These are phyloP conservation scores for Limnodromus scolopaceus DNA, from an alignment of 2,797 vertebrate species.

Conservation along the genomic window DNA sequence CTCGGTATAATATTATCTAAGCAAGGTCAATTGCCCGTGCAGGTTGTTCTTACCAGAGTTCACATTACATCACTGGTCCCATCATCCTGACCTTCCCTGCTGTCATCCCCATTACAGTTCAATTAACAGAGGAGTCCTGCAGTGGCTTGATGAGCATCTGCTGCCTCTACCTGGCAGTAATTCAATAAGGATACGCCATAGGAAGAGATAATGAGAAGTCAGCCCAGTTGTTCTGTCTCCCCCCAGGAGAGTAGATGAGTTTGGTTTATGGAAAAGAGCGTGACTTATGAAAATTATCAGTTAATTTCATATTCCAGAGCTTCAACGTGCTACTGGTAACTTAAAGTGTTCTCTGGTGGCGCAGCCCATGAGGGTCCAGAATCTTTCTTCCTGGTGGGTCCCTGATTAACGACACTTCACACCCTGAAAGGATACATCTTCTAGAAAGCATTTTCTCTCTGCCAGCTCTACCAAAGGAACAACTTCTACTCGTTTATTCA, in stretches of 20 bases:
- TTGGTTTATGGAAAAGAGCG: conserved; percentile 67
- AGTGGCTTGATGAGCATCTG: conserved; percentile 91
- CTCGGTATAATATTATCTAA: conserved; percentile 12
- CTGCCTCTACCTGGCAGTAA: conserved; percentile 88
- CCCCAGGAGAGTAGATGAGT: conserved; percentile 79
- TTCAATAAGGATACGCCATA: conserved; percentile 84
- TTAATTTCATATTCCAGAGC: conserved; percentile 53
- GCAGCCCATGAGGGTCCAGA: neutral
- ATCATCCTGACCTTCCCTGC: conserved; percentile 88
- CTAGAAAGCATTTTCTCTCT: neutral
- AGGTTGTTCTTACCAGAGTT: conserved; percentile 65
- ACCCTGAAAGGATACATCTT: neutral
- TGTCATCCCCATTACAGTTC: conserved; percentile 90
- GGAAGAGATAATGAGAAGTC: conserved; percentile 83
- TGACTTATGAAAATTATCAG: conserved; percentile 68
- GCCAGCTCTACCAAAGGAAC: neutral
- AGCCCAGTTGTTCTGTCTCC: conserved; percentile 77
- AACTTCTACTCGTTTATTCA: neutral
- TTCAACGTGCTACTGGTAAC: neutral
- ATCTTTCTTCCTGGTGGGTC: neutral
- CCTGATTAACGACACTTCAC: neutral
- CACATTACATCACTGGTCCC: conserved; percentile 79
- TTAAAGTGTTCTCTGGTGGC: neutral
- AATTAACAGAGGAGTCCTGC: conserved; percentile 89
- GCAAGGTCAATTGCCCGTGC: conserved; percentile 65